These are phyloP conservation scores for Falco columbarius DNA, from an alignment of 2,797 vertebrate genomes.

Conservation along the genomic window DNA sequence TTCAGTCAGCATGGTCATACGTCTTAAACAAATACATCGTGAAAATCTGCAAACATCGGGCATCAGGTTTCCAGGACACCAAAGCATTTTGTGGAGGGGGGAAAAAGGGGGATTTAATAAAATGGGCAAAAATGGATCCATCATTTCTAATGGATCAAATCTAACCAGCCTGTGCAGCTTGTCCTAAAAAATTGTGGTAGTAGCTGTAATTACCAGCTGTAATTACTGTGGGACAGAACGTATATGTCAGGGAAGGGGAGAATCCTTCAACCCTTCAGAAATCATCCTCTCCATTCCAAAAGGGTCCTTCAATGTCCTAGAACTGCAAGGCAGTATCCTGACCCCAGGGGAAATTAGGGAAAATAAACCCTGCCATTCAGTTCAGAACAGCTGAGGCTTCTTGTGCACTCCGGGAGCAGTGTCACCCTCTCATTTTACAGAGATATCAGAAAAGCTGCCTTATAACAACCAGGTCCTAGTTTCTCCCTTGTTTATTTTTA, in stretches of 20 bases:
- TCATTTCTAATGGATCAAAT: not conserved
- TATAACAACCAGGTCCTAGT: not conserved
- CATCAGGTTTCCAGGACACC: not conserved
- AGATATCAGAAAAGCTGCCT: not conserved
- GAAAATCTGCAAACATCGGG: not conserved
- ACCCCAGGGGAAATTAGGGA: not conserved
- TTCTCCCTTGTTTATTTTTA: not conserved
- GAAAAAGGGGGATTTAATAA: not conserved
- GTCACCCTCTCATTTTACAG: not conserved
- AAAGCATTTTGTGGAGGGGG: not conserved
- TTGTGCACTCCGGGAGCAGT: not conserved
- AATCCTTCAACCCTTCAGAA: not conserved
- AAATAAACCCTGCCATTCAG: rapidly evolving
- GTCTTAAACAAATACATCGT: not conserved
- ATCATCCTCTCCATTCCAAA: not conserved
- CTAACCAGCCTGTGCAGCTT: not conserved
- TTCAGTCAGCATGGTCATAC: not conserved
- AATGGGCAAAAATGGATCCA: not conserved
- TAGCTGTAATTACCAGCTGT: not conserved
- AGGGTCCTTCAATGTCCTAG: not conserved
- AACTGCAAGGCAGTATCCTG: not conserved
- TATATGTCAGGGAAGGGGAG: not conserved
- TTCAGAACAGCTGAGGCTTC: not conserved
- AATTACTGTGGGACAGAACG: not conserved
- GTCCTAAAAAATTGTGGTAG: not conserved